phyloP scores from a whole-genome alignment of 2,888 invertebrate genomes.

The Trissonchulus latispiculum region DNA sequence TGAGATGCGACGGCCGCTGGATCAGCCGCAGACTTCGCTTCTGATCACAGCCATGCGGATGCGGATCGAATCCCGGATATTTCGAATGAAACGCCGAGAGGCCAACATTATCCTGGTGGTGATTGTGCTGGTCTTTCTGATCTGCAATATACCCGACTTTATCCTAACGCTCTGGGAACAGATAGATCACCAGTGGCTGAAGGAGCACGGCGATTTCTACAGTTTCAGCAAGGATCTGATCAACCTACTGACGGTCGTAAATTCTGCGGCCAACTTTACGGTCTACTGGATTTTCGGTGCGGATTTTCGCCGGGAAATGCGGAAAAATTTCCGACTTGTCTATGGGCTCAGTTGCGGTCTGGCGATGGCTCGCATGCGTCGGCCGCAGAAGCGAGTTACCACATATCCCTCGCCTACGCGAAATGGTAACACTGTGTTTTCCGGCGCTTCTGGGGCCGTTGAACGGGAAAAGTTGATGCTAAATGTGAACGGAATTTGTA shows the following conservation, averaged over 20 bases:
- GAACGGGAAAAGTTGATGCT: too few relatives aligned
- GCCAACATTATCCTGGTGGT: neutral
- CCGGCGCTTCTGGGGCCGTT: too few relatives aligned
- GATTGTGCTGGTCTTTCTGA: neutral
- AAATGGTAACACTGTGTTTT: too few relatives aligned
- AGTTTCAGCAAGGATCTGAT: neutral
- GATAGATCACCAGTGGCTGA: neutral
- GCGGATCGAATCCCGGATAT: neutral
- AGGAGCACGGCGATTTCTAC: neutral
- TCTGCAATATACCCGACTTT: neutral
- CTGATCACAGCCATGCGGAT: neutral
- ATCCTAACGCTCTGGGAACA: neutral
- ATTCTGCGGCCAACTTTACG: neutral
- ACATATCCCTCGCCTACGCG: too few relatives aligned
- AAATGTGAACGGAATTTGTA: too few relatives aligned
- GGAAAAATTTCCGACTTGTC: neutral
- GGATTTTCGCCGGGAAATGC: neutral
- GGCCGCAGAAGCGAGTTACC: too few relatives aligned
- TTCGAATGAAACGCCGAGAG: neutral
- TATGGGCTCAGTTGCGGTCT: too few relatives aligned
- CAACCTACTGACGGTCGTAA: neutral
- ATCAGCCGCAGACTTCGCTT: neutral
- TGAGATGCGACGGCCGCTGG: neutral
- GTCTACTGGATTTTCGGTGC: neutral
- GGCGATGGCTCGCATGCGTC: too few relatives aligned